These are phyloP conservation scores for Champsocephalus gunnari DNA, from an alignment of 2,797 vertebrate genomes.

Conservation along the genomic window DNA sequence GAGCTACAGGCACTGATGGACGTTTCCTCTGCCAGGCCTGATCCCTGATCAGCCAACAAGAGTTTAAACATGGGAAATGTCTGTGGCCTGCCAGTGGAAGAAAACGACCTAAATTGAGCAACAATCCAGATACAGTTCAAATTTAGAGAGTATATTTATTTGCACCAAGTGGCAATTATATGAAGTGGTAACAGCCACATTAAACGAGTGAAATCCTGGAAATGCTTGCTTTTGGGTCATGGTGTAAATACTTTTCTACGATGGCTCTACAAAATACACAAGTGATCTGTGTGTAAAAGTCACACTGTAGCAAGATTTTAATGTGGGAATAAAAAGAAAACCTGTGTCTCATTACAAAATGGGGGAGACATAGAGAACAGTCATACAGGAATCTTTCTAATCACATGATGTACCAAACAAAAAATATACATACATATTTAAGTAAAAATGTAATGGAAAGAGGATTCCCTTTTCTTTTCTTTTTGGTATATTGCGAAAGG, in stretches of 20 bases:
- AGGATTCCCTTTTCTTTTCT: not conserved
- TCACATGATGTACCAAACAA: not conserved
- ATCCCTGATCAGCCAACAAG: conserved; percentile 12
- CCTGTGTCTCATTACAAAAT: not conserved
- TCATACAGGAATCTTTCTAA: not conserved
- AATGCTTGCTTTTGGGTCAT: conserved; percentile 14
- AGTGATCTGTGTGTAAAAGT: not conserved
- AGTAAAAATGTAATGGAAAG: not conserved
- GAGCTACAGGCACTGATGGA: conserved; percentile 21
- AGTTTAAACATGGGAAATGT: conserved; percentile 16
- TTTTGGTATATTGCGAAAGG: not conserved
- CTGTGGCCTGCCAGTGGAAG: conserved; percentile 8
- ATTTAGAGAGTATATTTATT: conserved; percentile 31
- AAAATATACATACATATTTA: not conserved
- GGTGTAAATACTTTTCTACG: not conserved
- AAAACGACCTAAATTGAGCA: conserved; percentile 32
- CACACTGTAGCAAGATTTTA: not conserved
- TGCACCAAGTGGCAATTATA: conserved; percentile 33
- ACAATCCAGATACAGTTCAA: conserved; percentile 16
- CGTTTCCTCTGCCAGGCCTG: conserved; percentile 28
- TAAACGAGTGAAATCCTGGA: conserved; percentile 23
- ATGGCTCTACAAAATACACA: not conserved
- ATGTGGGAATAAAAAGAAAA: not conserved
- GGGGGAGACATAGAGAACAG: not conserved
- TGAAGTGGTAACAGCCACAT: conserved; percentile 37